Evolutionary conservation across 2,113 vertebrate genomes (phyloP).

Genomic region (Anas platyrhynchos): DNA sequence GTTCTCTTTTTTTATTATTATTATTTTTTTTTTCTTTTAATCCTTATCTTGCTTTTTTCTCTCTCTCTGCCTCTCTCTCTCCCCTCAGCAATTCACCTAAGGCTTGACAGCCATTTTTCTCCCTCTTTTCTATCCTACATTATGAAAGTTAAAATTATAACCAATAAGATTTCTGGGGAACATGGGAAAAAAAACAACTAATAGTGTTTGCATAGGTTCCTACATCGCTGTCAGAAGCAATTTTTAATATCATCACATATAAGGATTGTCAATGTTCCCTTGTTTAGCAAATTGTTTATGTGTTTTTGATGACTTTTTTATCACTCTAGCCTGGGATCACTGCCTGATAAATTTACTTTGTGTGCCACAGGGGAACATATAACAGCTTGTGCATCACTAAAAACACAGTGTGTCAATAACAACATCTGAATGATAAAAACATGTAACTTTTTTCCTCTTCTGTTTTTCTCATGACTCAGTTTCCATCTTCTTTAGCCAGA

Average conservation of each 20-base stretch:
- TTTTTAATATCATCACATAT: background rate
- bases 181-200: background rate
- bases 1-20: background rate
- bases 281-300: background rate
- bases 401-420: rapidly evolving
- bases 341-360: background rate
- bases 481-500: background rate
- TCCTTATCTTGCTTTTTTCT: background rate
- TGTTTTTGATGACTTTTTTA: background rate
- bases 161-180: background rate
- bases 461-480: background rate
- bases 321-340: background rate
- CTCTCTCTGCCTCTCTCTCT: background rate
- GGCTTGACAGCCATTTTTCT: background rate
- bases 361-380: rapidly evolving
- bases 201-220: background rate
- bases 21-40: too few species aligned
- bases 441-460: background rate
- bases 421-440: background rate
- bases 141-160: background rate
- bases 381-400: background rate
- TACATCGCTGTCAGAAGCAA: background rate
- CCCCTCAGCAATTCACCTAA: background rate
- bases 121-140: background rate
- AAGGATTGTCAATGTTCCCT: background rate